Conservation (phyloP, 2,113 vertebrate genomes). For the Syngnathus floridae region DNA sequence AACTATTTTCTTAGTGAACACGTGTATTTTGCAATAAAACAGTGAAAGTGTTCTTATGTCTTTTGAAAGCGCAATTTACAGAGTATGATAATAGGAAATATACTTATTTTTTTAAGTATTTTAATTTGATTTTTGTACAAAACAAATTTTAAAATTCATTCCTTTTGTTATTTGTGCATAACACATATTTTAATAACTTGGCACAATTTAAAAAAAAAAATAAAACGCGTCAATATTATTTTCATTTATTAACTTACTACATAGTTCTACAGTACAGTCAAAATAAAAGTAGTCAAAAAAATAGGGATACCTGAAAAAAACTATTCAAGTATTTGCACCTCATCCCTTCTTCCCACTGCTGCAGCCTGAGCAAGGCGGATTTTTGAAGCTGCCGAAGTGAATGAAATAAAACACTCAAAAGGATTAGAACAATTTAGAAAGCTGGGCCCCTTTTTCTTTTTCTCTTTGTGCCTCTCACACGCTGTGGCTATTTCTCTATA, state of each 20-base stretch:
- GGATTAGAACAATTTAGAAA: constrained; percentile 89
- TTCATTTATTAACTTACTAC: too few relatives aligned
- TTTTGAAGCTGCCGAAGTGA: constrained; percentile 74
- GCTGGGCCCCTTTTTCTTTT: constrained; percentile 69
- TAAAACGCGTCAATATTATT: not conserved
- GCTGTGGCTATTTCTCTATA: constrained; percentile 85
- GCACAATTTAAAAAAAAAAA: not conserved
- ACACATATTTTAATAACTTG: not conserved
- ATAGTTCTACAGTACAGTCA: too few relatives aligned
- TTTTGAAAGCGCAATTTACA: not conserved
- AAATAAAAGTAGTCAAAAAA: not conserved
- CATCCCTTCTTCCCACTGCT: constrained; percentile 9
- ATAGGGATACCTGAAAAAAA: not conserved
- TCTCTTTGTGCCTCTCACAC: constrained; percentile 83
- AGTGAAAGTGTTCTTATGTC: not conserved
- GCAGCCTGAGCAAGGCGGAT: constrained; percentile 71
- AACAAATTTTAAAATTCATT: not conserved
- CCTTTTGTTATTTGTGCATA: not conserved
- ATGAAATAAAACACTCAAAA: constrained; percentile 87
- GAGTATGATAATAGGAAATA: not conserved
- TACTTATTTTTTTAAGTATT: too few relatives aligned
- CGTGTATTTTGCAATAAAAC: constrained; percentile 5
- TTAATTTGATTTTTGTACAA: too few relatives aligned
- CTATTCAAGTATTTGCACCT: not conserved
- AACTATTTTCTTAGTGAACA: constrained; percentile 4